Conservation (phyloP, 1,140 invertebrate genomes). For the Sitodiplosis mosellana region DNA sequence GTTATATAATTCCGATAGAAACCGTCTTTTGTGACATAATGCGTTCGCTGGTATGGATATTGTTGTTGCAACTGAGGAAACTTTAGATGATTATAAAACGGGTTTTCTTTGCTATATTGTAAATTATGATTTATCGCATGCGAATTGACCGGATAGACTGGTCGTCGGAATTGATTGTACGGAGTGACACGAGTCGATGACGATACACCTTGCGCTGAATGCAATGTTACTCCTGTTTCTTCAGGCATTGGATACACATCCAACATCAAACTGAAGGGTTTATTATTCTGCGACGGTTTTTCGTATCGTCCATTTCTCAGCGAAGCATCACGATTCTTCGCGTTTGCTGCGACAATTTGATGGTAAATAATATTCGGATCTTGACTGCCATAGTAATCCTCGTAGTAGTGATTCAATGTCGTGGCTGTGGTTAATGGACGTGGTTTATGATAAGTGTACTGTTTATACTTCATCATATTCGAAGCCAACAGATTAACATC, state of each 20-base stretch:
- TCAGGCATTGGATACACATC: slow-evolving; percentile 29
- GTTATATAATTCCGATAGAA: too few species aligned
- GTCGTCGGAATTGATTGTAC: too few species aligned
- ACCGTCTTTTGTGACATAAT: neutral
- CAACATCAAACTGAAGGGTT: slow-evolving; percentile 29
- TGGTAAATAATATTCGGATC: neutral
- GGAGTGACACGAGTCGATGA: too few species aligned
- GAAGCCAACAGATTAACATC: neutral
- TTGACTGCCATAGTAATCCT: neutral
- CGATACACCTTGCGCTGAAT: too few species aligned
- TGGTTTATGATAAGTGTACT: neutral
- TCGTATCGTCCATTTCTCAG: neutral
- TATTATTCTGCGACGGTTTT: slow-evolving; percentile 2
- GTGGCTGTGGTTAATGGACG: neutral
- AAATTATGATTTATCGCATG: too few species aligned
- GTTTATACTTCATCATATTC: too few species aligned
- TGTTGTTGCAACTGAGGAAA: neutral
- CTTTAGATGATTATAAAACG: too few species aligned
- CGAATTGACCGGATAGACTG: too few species aligned
- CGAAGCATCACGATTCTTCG: neutral
- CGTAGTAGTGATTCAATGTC: neutral
- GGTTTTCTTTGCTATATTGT: too few species aligned
- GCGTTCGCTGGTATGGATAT: neutral
- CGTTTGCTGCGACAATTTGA: slow-evolving; percentile 1
- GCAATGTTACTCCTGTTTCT: neutral